These are phyloP conservation scores for Pherbina coryleti DNA, from an alignment of 2,888 invertebrate genomes.

Conservation along the genomic window DNA sequence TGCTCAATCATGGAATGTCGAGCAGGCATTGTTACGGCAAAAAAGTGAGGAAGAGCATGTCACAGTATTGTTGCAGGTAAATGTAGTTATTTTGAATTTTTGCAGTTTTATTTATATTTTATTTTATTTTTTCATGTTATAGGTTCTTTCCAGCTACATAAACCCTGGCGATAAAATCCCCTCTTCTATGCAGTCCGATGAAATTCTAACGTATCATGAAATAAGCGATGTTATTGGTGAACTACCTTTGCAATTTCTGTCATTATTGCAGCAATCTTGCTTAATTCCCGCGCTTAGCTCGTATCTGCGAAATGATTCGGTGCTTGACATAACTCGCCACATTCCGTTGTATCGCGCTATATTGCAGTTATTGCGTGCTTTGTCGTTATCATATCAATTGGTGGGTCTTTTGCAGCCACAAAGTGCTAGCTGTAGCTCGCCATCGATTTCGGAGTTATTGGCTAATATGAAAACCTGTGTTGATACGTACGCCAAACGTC, in stretches of 20 bases:
- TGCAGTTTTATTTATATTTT: not conserved
- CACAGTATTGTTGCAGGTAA: conserved; percentile 81
- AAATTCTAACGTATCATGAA: conserved; percentile 67
- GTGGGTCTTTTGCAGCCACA: conserved; percentile 77
- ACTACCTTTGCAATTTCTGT: conserved; percentile 80
- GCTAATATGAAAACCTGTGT: conserved; percentile 92
- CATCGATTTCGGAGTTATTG: conserved; percentile 82
- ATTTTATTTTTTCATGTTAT: conserved; percentile 35
- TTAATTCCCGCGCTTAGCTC: conserved; percentile 89
- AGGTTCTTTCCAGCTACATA: conserved; percentile 90
- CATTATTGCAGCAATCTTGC: conserved; percentile 84
- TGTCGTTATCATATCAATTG: conserved; percentile 75
- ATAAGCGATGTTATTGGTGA: conserved; percentile 68
- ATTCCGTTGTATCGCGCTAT: conserved; percentile 92
- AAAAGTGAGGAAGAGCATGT: conserved; percentile 95
- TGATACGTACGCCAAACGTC: conserved; percentile 89
- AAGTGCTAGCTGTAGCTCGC: conserved; percentile 67
- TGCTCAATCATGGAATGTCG: conserved; percentile 96
- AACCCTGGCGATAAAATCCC: conserved; percentile 77
- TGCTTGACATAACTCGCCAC: conserved; percentile 96
- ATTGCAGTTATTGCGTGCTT: conserved; percentile 83
- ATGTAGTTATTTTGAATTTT: not conserved
- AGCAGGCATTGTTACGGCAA: conserved; percentile 90
- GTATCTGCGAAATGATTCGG: conserved; percentile 94
- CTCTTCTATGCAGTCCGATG: conserved; percentile 66